A percentile compares a stretch with the other conserved stretches of the same genome.
phyloP scores from a whole-genome alignment of 2,797 vertebrate genomes.

The Synaphobranchus kaupii region DNA sequence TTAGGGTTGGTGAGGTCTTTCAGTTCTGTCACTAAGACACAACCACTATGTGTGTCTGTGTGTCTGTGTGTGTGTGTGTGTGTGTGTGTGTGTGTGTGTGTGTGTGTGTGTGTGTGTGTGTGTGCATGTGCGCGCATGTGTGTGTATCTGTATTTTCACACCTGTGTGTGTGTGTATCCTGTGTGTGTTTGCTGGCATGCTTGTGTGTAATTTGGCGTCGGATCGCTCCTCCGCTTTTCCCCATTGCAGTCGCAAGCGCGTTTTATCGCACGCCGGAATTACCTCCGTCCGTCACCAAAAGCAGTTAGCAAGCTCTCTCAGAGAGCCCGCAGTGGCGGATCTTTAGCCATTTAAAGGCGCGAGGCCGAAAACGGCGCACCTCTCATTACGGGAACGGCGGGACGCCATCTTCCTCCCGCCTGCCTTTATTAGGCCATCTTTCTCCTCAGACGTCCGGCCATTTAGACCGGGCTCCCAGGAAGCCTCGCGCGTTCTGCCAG shows the following conservation, averaged over 20 bases:
- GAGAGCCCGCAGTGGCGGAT: neutral
- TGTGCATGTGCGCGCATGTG: neutral
- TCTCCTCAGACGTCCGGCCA: slow-evolving; percentile 11
- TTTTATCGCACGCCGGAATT: neutral
- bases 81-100: neutral
- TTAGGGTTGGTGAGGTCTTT: neutral
- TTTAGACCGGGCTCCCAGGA: slow-evolving; percentile 12
- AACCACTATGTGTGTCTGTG: neutral
- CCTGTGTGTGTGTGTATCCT: neutral
- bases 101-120: neutral
- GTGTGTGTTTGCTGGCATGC: neutral
- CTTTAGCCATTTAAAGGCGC: neutral
- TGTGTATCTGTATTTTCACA: neutral
- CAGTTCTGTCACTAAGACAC: neutral
- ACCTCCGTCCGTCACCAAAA: neutral
- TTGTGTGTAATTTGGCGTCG: neutral
- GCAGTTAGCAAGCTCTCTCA: neutral
- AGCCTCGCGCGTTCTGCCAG: too few species aligned
- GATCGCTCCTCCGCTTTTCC: neutral
- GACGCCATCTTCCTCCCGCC: neutral
- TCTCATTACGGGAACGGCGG: slow-evolving; percentile 2
- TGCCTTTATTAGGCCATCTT: slow-evolving; percentile 3
- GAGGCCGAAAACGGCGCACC: neutral
- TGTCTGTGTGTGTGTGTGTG: neutral
- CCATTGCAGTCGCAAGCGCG: neutral